Percentiles rank a stretch among this genome's conserved stretches.
Conservation (phyloP, 2,797 vertebrate species). For the Coranthus polyacanthus region DNA sequence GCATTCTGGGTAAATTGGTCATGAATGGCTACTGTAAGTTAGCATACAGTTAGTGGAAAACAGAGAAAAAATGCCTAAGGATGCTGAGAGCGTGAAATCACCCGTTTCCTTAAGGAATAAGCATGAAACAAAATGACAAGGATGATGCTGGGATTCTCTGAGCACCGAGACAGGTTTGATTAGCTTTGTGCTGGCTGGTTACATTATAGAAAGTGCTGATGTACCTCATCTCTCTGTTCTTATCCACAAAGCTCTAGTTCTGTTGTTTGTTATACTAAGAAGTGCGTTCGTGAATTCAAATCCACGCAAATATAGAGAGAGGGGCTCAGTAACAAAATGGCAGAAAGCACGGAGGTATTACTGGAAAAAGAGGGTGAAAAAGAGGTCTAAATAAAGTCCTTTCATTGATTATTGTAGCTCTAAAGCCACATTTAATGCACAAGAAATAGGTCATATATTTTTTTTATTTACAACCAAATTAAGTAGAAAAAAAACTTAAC, state of each 20-base stretch:
- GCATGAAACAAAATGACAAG: slow-evolving; percentile 58
- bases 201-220: slow-evolving; percentile 68
- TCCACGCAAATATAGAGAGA: slow-evolving; percentile 36
- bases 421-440: slow-evolving; percentile 12
- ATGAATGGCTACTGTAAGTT: slow-evolving; percentile 20
- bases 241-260: slow-evolving; percentile 49
- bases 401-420: slow-evolving; percentile 31
- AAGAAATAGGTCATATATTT: slow-evolving; percentile 10
- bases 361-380: slow-evolving; percentile 18
- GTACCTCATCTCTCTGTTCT: slow-evolving; percentile 56
- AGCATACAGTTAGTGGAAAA: slow-evolving; percentile 15
- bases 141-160: slow-evolving; percentile 54
- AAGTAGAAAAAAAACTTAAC: slow-evolving; percentile 11
- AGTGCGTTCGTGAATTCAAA: slow-evolving; percentile 48
- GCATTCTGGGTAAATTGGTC: slow-evolving; percentile 42
- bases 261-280: slow-evolving; percentile 49
- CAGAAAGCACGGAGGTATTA: slow-evolving; percentile 41
- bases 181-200: slow-evolving; percentile 58
- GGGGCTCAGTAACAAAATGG: slow-evolving; percentile 35
- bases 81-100: slow-evolving; percentile 56
- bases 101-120: slow-evolving; percentile 58
- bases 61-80: slow-evolving; percentile 34
- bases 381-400: slow-evolving; percentile 14
- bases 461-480: slow-evolving; percentile 24
- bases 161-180: slow-evolving; percentile 58